These are phyloP conservation scores for Tragopan temminckii DNA, from an alignment of 2,797 vertebrate genomes.

Conservation along the genomic window DNA sequence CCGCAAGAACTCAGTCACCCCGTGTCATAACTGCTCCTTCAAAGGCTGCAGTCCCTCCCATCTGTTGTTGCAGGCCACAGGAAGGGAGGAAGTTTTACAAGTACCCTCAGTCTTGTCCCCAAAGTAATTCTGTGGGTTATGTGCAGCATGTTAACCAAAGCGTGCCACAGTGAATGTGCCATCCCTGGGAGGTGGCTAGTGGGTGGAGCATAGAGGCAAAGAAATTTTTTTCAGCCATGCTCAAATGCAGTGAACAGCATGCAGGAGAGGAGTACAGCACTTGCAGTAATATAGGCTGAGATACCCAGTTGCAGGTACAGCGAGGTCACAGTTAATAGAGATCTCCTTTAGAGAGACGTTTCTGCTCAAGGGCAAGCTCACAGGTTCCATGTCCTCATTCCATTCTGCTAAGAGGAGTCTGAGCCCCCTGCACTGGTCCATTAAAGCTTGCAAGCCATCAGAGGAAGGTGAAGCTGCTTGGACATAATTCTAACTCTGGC, in stretches of 20 bases:
- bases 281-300: not conserved
- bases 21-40: not conserved
- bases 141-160: rapidly evolving
- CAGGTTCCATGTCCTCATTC: not conserved
- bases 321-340: not conserved
- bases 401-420: not conserved
- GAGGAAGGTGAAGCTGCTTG: not conserved
- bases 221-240: not conserved
- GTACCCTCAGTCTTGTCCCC: not conserved
- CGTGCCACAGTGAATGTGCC: not conserved
- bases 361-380: not conserved
- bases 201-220: not conserved
- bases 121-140: not conserved
- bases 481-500: not conserved
- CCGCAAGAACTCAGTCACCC: not conserved
- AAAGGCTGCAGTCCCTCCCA: no score
- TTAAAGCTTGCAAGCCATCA: not conserved
- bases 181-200: not conserved
- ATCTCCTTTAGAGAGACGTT: rapidly evolving
- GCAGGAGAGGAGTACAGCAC: not conserved
- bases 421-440: not conserved
- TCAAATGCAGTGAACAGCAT: not conserved
- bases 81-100: not conserved
- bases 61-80: not conserved
- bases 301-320: not conserved